phyloP scores from a whole-genome alignment of 2,113 vertebrate genomes.

The Hippocampus guttulatus region DNA sequence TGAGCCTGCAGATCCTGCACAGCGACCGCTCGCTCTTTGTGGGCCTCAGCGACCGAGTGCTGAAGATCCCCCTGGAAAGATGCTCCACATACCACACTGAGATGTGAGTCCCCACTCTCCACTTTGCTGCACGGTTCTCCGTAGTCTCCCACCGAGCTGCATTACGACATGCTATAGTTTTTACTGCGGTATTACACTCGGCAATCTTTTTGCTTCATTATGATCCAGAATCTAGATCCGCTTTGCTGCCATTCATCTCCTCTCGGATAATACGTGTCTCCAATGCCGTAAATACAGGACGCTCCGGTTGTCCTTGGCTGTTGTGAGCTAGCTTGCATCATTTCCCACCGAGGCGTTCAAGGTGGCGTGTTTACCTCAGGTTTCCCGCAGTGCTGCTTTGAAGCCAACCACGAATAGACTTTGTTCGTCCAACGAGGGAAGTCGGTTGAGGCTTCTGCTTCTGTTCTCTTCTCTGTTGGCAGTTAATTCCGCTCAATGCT shows the following conservation, averaged over 20 bases:
- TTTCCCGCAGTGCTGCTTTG: not conserved
- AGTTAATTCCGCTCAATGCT: not conserved
- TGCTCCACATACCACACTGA: slow-evolving; percentile 85
- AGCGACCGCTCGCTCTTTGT: slow-evolving; percentile 91
- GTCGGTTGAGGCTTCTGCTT: not conserved
- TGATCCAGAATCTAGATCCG: not conserved
- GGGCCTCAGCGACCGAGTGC: slow-evolving; percentile 82
- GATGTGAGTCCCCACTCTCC: slow-evolving; percentile 66
- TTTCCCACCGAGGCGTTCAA: not conserved
- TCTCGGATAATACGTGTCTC: not conserved
- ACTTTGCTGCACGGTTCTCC: not conserved
- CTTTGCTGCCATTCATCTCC: not conserved
- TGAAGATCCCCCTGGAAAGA: slow-evolving; percentile 92
- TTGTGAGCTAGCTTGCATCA: not conserved
- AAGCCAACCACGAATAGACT: not conserved
- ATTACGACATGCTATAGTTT: not conserved
- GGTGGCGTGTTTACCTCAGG: not conserved
- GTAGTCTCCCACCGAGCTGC: not conserved
- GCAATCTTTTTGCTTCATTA: too few relatives aligned
- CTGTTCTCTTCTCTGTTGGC: not conserved
- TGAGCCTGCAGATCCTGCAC: slow-evolving; percentile 91
- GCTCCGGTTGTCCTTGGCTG: not conserved
- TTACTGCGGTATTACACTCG: not conserved
- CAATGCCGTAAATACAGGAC: not conserved
- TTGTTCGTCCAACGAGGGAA: not conserved